Evolutionary conservation across 1,140 invertebrate species (phyloP).

Genomic region (Drosophila aff.): DNA sequence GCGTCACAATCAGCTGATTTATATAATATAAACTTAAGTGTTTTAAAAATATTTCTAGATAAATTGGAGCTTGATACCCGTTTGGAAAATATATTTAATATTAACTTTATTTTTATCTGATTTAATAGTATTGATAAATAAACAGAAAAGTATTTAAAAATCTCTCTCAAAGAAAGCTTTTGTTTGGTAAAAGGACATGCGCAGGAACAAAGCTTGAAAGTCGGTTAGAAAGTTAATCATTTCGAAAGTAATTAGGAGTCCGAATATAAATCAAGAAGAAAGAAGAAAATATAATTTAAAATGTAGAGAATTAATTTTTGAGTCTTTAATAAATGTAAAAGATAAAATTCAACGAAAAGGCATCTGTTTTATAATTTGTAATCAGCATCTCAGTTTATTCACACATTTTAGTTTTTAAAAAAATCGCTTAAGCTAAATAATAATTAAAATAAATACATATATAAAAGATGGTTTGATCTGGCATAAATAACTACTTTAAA

Average conservation of each 20-base stretch:
- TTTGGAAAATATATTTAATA: background rate
- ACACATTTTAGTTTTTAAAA: constrained; percentile 28
- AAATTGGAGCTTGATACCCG: accelerated
- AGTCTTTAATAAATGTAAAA: too few species aligned
- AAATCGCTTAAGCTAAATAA: constrained; percentile 3
- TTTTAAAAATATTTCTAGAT: background rate
- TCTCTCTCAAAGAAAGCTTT: constrained; percentile 4
- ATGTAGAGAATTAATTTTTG: too few species aligned
- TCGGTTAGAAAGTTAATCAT: background rate
- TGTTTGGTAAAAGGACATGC: constrained; percentile 14
- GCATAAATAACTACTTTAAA: constrained; percentile 29
- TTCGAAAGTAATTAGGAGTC: constrained; percentile 10
- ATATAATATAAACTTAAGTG: background rate
- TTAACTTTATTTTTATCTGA: too few species aligned
- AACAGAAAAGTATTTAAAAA: background rate
- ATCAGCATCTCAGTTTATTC: background rate
- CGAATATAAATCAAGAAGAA: background rate
- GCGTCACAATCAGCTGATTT: constrained; percentile 18
- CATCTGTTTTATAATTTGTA: background rate
- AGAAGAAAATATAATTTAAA: too few species aligned
- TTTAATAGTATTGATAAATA: background rate
- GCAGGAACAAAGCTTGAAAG: constrained; percentile 11
- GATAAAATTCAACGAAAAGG: background rate
- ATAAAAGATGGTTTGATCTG: background rate
- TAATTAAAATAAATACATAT: constrained; percentile 16